Conservation (phyloP, 1,140 invertebrate genomes). For the Cherax destructor region DNA sequence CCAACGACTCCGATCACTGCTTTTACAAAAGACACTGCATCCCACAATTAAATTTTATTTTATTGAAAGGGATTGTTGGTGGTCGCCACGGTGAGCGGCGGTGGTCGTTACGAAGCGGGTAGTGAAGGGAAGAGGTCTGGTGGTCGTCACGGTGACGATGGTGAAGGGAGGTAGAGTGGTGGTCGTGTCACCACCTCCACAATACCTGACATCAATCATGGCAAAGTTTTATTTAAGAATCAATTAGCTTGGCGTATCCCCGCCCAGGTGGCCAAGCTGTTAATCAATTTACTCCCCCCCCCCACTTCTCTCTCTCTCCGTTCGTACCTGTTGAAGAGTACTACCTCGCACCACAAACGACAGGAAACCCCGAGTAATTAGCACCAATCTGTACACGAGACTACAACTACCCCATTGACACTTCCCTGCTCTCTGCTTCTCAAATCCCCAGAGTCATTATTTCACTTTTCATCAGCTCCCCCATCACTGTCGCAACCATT, state of each 20-base stretch:
- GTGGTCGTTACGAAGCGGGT: neutral
- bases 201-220: constrained; percentile 36
- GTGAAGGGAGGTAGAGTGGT: neutral
- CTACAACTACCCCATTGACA: too few relatives aligned
- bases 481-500: neutral
- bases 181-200: constrained; percentile 19
- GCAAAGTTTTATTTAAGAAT: constrained; percentile 1
- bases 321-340: neutral
- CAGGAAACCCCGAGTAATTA: too few relatives aligned
- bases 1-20: too few relatives aligned
- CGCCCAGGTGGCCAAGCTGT: neutral
- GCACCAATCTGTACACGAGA: too few relatives aligned
- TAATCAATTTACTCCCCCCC: neutral
- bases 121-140: neutral
- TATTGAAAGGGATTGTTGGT: neutral
- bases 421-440: too few relatives aligned
- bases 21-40: too few relatives aligned
- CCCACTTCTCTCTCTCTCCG: neutral
- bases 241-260: neutral
- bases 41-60: too few relatives aligned
- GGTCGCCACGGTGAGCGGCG: neutral
- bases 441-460: neutral
- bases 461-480: neutral
- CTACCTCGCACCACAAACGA: neutral
- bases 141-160: neutral